Conservation (phyloP, 2,888 invertebrate species). For the Ectemnius lituratus region DNA sequence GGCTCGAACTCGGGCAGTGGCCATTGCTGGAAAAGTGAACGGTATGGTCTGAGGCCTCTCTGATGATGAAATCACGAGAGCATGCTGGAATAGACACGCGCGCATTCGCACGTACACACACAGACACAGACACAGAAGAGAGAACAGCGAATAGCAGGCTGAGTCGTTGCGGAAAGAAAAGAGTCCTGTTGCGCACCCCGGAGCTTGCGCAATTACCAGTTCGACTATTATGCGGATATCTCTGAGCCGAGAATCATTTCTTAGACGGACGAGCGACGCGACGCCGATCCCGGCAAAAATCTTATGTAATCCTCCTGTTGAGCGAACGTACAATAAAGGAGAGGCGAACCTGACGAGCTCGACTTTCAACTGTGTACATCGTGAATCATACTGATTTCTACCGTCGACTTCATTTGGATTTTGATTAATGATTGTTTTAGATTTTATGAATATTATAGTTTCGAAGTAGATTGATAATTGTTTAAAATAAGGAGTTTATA, state of each 20-base stretch:
- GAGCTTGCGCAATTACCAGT: not conserved
- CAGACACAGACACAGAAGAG: not conserved
- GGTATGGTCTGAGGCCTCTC: slow-evolving; percentile 44
- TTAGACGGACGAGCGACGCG: no score
- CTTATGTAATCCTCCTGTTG: no score
- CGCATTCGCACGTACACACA: slow-evolving; percentile 18
- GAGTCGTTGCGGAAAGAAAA: slow-evolving; percentile 17
- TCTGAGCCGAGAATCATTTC: not conserved
- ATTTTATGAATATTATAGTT: no score
- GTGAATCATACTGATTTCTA: no score
- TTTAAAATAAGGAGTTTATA: no score
- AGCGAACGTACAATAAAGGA: no score
- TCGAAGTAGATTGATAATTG: no score
- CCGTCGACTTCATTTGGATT: no score
- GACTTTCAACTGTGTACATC: no score
- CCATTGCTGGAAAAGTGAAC: slow-evolving; percentile 65
- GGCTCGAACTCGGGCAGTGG: slow-evolving; percentile 51
- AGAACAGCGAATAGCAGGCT: not conserved
- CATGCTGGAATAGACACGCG: not conserved
- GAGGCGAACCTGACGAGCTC: no score
- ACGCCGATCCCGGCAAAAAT: no score
- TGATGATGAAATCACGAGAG: slow-evolving; percentile 44
- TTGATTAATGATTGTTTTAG: no score
- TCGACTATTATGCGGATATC: slow-evolving; percentile 6
- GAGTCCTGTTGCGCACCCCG: slow-evolving; percentile 6